These are phyloP conservation scores for Verasper variegatus DNA, from an alignment of 2,113 vertebrate genomes.

Conservation along the genomic window DNA sequence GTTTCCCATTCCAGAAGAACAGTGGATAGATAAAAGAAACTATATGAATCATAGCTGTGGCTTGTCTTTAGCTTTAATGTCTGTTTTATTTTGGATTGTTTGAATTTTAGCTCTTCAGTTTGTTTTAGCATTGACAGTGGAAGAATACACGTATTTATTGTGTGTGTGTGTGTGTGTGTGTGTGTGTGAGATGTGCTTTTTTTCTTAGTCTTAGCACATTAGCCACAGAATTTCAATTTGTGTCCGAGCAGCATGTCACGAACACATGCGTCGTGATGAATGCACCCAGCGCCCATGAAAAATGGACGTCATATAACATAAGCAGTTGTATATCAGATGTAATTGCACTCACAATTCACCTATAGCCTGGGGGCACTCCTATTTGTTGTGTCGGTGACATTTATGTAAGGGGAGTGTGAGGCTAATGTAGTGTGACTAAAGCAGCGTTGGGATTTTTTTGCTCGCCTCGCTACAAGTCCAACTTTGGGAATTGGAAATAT, in stretches of 20 bases:
- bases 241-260: constrained; percentile 7
- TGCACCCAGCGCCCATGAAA: constrained; percentile 1
- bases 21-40: too few relatives aligned
- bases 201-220: constrained; percentile 13
- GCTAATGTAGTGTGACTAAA: constrained; percentile 66
- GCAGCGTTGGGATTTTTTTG: constrained; percentile 50
- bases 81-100: too few relatives aligned
- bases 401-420: constrained; percentile 47
- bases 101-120: too few relatives aligned
- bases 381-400: constrained; percentile 68
- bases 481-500: constrained; percentile 39
- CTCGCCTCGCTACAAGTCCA: constrained; percentile 26
- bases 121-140: background rate
- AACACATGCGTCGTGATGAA: constrained; percentile 21
- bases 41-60: too few relatives aligned
- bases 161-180: too few relatives aligned
- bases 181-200: background rate
- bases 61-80: too few relatives aligned
- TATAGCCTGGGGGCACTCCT: constrained; percentile 41
- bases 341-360: constrained; percentile 59
- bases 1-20: background rate
- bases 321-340: constrained; percentile 46
- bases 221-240: constrained; percentile 15
- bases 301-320: constrained; percentile 26
- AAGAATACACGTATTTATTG: background rate